These are phyloP conservation scores for Amiota minor DNA, from an alignment of 2,888 invertebrate genomes.

Conservation along the genomic window DNA sequence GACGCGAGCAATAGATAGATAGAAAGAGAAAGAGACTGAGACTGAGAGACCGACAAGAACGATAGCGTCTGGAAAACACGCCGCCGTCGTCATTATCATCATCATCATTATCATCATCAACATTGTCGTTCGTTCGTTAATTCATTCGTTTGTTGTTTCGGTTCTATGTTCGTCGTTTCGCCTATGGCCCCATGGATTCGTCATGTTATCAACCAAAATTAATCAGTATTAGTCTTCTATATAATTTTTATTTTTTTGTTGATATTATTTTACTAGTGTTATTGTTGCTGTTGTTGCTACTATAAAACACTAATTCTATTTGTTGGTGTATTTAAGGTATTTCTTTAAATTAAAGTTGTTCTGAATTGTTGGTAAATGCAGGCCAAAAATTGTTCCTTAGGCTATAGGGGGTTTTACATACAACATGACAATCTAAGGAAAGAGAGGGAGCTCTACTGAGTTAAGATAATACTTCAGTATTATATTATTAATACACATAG, in stretches of 20 bases:
- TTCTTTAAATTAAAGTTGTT: conserved; percentile 14
- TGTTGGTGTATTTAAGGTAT: conserved; percentile 41
- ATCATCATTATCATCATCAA: too few species aligned
- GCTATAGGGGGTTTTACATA: background rate
- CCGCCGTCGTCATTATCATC: too few species aligned
- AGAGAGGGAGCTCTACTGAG: too few species aligned
- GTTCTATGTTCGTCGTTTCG: background rate
- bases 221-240: conserved; percentile 34
- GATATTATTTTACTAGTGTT: background rate
- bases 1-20: too few species aligned
- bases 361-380: background rate
- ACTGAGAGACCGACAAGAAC: background rate
- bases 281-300: conserved; percentile 7
- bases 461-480: too few species aligned
- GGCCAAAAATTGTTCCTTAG: background rate
- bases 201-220: conserved; percentile 51
- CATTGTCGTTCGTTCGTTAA: too few species aligned
- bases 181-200: conserved; percentile 15
- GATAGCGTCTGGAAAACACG: background rate
- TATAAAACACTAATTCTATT: conserved; percentile 46
- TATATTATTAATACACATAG: too few species aligned
- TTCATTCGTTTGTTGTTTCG: background rate
- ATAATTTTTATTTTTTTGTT: conserved; percentile 23
- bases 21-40: background rate
- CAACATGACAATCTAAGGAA: too few species aligned